These are phyloP conservation scores for Euwallacea similis DNA, from an alignment of 1,140 invertebrate genomes.

Conservation along the genomic window DNA sequence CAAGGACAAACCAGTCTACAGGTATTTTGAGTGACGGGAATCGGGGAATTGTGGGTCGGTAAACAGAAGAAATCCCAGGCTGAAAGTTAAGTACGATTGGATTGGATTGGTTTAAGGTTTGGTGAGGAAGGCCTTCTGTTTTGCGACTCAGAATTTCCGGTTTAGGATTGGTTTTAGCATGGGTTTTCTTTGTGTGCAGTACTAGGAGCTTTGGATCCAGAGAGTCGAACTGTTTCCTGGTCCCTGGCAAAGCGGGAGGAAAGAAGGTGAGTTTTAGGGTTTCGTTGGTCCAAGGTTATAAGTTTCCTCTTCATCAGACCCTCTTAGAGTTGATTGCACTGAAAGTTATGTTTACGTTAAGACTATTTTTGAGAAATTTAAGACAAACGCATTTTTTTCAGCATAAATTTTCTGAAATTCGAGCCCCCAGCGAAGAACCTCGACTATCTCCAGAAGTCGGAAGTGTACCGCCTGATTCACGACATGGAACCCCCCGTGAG, in stretches of 20 bases:
- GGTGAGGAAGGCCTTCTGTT: background rate
- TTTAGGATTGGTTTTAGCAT: constrained; percentile 20
- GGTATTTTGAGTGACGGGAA: constrained; percentile 48
- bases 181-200: constrained; percentile 36
- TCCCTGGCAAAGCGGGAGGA: constrained; percentile 30
- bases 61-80: constrained; percentile 1
- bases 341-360: too few species aligned
- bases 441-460: constrained; percentile 71
- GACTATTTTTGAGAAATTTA: too few species aligned
- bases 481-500: constrained; percentile 67
- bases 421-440: constrained; percentile 70
- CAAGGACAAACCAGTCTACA: constrained; percentile 54
- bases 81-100: constrained; percentile 16
- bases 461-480: constrained; percentile 74
- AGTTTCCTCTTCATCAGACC: too few species aligned
- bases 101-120: background rate
- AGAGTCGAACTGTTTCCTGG: constrained; percentile 41
- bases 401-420: constrained; percentile 79
- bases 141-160: background rate
- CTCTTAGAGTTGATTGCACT: too few species aligned
- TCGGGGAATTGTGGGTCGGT: background rate
- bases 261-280: constrained; percentile 30
- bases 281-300: too few species aligned
- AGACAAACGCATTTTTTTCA: constrained; percentile 47
- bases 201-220: constrained; percentile 18